Conservation (phyloP, 2,797 vertebrate genomes). For the Falco novaeseelandiae region DNA sequence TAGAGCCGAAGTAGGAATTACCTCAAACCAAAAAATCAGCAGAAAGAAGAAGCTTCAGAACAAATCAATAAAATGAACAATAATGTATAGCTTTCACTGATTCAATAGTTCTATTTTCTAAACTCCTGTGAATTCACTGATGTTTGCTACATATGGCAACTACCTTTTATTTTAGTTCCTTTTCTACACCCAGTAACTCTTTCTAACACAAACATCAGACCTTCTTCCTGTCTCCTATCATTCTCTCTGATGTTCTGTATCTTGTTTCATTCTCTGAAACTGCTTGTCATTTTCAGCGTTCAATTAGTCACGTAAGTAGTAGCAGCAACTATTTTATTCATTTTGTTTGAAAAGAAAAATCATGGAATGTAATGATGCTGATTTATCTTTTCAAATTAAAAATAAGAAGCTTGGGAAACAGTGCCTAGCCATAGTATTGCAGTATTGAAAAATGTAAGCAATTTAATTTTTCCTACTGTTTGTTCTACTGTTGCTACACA, state of each 20-base stretch:
- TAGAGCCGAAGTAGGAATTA: neutral
- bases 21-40: neutral
- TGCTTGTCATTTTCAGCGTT: neutral
- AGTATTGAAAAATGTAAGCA: conserved; percentile 19
- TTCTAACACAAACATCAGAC: neutral
- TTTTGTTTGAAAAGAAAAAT: conserved; percentile 1
- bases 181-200: neutral
- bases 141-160: neutral
- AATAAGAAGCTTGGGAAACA: neutral
- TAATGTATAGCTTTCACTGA: neutral
- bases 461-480: conserved; percentile 2
- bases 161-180: neutral
- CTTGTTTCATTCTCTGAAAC: neutral
- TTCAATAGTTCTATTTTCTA: neutral
- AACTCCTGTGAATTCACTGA: neutral
- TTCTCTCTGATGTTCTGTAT: neutral
- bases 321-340: neutral
- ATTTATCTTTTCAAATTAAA: conserved; percentile 58
- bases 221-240: neutral
- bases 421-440: neutral
- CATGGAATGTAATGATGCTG: neutral
- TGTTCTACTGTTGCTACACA: neutral
- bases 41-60: neutral
- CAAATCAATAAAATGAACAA: neutral
- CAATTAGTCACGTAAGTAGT: neutral